These are phyloP conservation scores for Polietes domitor DNA, from an alignment of 2,888 invertebrate species.

Conservation along the genomic window DNA sequence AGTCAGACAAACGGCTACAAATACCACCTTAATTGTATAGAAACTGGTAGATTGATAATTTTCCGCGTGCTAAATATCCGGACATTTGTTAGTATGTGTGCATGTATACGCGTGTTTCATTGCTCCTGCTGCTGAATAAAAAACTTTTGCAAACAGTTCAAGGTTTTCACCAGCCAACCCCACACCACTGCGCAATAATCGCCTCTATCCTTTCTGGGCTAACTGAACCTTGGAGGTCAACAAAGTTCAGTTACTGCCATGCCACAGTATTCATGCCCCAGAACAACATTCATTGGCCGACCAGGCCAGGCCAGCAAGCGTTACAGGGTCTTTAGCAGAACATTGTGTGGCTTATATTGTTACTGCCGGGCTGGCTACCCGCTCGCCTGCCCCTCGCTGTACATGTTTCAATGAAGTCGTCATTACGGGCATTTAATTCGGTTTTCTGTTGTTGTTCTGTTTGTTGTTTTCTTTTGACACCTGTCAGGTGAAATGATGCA, in stretches of 20 bases:
- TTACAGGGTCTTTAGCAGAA: conserved; percentile 4
- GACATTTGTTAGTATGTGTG: no score
- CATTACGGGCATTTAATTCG: neutral
- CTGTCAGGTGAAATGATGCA: conserved; percentile 24
- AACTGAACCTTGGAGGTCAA: conserved; percentile 47
- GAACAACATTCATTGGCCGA: conserved; percentile 21
- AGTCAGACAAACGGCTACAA: no score
- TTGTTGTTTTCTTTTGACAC: neutral
- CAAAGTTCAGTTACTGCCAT: conserved; percentile 45
- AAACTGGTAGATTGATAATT: no score
- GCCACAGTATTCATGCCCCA: conserved; percentile 18
- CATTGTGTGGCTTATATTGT: conserved; percentile 24
- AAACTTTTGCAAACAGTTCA: conserved; percentile 49
- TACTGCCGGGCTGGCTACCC: neutral
- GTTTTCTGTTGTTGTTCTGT: neutral
- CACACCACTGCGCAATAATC: neutral
- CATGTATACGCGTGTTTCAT: no score
- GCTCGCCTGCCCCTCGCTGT: neutral
- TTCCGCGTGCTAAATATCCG: no score
- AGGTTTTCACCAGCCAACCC: conserved; percentile 35
- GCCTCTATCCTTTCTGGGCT: neutral
- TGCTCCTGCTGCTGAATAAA: neutral
- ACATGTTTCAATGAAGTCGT: neutral
- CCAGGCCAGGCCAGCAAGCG: no score
- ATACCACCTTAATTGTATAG: no score